Base-by-base conservation (phyloP, 2,888 invertebrate genomes). In the Isoperla grammatica region DNA sequence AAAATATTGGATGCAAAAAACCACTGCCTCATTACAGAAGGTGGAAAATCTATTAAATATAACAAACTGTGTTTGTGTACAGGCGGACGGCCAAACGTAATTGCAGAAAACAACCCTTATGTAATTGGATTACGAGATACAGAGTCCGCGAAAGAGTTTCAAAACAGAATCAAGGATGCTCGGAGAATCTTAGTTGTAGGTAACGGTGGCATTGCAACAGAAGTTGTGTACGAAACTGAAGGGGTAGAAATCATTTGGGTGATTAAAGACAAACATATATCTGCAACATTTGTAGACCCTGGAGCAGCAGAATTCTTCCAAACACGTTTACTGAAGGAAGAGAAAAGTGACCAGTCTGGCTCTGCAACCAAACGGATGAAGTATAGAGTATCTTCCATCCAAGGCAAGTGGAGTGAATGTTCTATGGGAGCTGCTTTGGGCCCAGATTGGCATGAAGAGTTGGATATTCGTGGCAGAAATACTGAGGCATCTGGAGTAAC, bases 141-240 rank as follows among this genome's bases (percentile, higher is more conserved):
- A 1, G 95, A 97, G 72, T 95, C 96, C 9, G 94, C 96, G 0
- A 77, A 83, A 68, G 81, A 83, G 61, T 88, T 97, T 69, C 84
- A 90, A 68, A 73, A 81, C 23, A 84, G 82, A 70, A 74, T 99
- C 9, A 75, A 77, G 59, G 74, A 76, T 59, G 84, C 94, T 0
- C 82, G 81, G 48, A 84, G 82, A 73, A 81, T 99, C 69, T 74
- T 91, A 0, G 80, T 99, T 46, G 83, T 98, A 54, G 99, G 99
- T 8, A 99, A 99, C 80, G 99, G 99, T 35, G 99, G 99, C 12
- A 99, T 99, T 70, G 99, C 99, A 43, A 96, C 95, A 42, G 99
- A 99, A 79, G 78, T 99, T 66, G 90, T 93, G 57, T 87, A 93
- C 73, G 95, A 95, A 71, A 82, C 96, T 13, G 81, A 82, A 71